These are phyloP conservation scores for Poicephalus gulielmi DNA, from an alignment of 2,113 vertebrate species.

Conservation along the genomic window DNA sequence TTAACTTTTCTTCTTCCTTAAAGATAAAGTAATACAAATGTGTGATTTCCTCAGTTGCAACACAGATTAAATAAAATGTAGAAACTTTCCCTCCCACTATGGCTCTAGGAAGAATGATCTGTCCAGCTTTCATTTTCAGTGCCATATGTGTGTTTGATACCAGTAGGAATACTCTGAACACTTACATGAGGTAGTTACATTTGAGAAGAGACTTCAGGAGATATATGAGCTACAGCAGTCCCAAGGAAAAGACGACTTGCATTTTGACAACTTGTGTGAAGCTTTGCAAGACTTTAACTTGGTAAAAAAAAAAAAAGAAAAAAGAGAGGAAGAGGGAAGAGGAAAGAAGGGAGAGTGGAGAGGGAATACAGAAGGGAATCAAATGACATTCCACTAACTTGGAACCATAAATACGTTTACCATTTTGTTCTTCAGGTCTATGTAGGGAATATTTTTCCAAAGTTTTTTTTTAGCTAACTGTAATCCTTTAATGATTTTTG, in stretches of 20 bases:
- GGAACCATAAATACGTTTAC: not conserved
- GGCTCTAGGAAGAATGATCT: not conserved
- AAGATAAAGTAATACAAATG: not conserved
- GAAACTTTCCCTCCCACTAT: not conserved
- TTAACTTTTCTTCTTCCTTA: not conserved
- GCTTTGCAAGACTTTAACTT: constrained; percentile 10
- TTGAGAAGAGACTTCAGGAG: constrained; percentile 5
- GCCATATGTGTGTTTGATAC: constrained; percentile 47
- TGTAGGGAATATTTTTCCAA: not conserved
- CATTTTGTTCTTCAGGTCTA: not conserved
- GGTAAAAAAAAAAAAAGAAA: not conserved
- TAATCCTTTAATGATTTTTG: not conserved
- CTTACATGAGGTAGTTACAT: not conserved
- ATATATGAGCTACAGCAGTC: constrained; percentile 3
- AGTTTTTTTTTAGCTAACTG: not conserved
- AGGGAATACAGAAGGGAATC: not conserved
- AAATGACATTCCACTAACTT: not conserved
- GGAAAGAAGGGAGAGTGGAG: not conserved
- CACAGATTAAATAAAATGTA: not conserved
- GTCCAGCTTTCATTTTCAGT: constrained; percentile 10
- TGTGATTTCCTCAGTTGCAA: not conserved
- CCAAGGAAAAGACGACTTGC: constrained; percentile 32
- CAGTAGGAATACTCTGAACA: constrained; percentile 25
- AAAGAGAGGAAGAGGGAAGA: not conserved
- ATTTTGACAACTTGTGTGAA: constrained; percentile 41